Base-by-base conservation (phyloP, 37 sponge, comb jelly and placozoan genomes). In the Corticium candelabrum region DNA sequence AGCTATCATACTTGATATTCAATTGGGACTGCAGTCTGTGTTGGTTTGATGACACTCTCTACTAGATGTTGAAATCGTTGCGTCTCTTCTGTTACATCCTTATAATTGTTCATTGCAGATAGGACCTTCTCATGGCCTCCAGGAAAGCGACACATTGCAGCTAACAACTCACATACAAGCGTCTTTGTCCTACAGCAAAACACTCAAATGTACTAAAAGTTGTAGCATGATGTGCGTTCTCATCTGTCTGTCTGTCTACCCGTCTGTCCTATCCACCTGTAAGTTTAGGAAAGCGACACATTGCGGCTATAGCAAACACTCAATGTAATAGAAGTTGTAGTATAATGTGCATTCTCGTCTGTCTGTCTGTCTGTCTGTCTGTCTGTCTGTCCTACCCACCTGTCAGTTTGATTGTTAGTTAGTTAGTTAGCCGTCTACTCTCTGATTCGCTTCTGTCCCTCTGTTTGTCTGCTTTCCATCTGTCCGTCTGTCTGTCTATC, bases 51-150 rank as follows among this genome's bases (percentile, higher is more conserved):
- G n/a, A n/a, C n/a, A 78, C 38, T 39, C 36, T 76, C 37, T 68
- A 86, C 75, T 29, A 89, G 81, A 37, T 39, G 76, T 41, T 86
- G 82, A 83, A 89, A 89, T 27, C 87, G 62, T 40, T 84, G 73
- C 35, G 62, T 56, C 38, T 75, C 82, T 34, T 57, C 41, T 75
- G 40, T 75, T 50, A 69, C 91, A 35, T 62, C 78, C 68, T 84
- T 86, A 76, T 89, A 92, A 68, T 78, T 86, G 68, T 89, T 85
- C 30, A 92, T 89, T 2, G 93, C 87, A 77, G 85, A 75, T 69
- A 92, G 80, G 75, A 92, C 83, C 73, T 92, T 92, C 0, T 38
- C 39, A 82, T 89, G 89, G 0, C 93, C 89, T 41, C 90, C 87
- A 36, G 80, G 84, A 0, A 89, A 79, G 41, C 82, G 78, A 68